Base-by-base conservation (phyloP, 1,140 invertebrate species). In the Platorchestia sp. region DNA sequence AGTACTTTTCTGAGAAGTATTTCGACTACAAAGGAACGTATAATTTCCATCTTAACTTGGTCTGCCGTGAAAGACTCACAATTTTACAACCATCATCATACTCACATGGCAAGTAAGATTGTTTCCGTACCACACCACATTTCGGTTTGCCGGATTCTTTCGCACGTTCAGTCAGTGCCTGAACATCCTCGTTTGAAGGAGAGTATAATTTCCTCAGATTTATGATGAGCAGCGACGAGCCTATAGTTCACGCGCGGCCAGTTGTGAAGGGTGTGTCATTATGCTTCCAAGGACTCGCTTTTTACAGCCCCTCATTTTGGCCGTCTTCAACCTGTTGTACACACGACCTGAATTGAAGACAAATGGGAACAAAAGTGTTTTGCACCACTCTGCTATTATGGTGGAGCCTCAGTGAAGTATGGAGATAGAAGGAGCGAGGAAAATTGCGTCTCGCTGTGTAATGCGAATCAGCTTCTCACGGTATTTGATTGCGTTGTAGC, bases 271-370 rank as follows among this genome's bases (percentile, higher is more conserved):
- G 91, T 19, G 91, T 93, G 45, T 93, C 91, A 93, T 93, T 93
- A 93, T 93, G 40, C 40, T 47, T 44, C 91, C 91, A 45, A 44
- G 91, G 91, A 93, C 91, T 93, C 45, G 19, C 7, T 45, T 93
- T 93, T 93, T 93, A 93, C 44, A 22, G 45, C 91, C 91, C 40
- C 6, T 93, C 45, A 93, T 93, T 93, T 5, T 93, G 45, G 40
- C 40, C 91, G 45, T 93, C 91, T 93, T 93, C 91, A 93, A 93
- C 44, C 91, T 93, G 91, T 93, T 93, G 91, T 93, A 93, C 36
- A 47, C 91, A 93, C 91, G 91, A 47, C 43, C 87, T 89, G 5
- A 44, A 89, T 42, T 43, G 87, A 22, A 41, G 43, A 89, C n/a
- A 44, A 89, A 89, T 89, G 5, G n/a, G 87, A 89, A 89, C 87